phyloP scores from a whole-genome alignment of 1,140 invertebrate species.

The Globodera rostochiensis region DNA sequence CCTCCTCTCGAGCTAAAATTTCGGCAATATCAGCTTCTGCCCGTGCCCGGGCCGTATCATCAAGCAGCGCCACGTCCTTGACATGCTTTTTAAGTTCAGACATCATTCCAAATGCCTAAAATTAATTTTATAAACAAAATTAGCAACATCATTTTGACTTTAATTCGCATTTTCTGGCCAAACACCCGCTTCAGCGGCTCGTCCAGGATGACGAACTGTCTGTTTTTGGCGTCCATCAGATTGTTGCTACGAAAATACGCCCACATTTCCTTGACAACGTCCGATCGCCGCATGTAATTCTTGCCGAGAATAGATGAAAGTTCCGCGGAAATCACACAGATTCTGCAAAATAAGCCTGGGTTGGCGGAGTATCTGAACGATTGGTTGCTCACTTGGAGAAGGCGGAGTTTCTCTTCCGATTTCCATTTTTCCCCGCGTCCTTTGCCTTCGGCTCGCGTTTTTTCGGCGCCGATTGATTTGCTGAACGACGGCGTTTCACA shows the following conservation, averaged over 20 bases:
- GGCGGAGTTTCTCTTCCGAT: conserved; percentile 15
- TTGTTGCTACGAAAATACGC: conserved; percentile 39
- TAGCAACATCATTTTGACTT: not conserved
- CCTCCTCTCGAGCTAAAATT: conserved; percentile 6
- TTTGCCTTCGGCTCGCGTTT: conserved; percentile 21
- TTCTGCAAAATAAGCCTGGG: conserved; percentile 16
- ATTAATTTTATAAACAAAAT: conserved; percentile 11
- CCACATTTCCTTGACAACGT: conserved; percentile 48
- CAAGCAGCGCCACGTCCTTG: conserved; percentile 41
- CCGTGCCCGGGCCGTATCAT: conserved; percentile 17
- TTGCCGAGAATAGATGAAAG: conserved; percentile 38
- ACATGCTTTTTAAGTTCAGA: conserved; percentile 33
- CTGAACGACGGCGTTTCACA: conserved; percentile 35
- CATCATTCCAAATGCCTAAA: conserved; percentile 47
- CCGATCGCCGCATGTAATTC: conserved; percentile 44
- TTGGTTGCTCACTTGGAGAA: conserved; percentile 13
- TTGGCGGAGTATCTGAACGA: not conserved
- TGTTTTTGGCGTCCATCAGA: conserved; percentile 44
- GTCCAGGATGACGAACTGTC: conserved; percentile 44
- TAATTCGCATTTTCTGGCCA: conserved; percentile 20
- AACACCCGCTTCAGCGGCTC: conserved; percentile 34
- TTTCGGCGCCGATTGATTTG: conserved; percentile 8
- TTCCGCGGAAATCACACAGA: conserved; percentile 44
- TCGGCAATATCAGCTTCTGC: conserved; percentile 24
- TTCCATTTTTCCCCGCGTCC: conserved; percentile 22